Base-by-base conservation (phyloP, 2,888 invertebrate genomes). In the Orgyia antiqua region DNA sequence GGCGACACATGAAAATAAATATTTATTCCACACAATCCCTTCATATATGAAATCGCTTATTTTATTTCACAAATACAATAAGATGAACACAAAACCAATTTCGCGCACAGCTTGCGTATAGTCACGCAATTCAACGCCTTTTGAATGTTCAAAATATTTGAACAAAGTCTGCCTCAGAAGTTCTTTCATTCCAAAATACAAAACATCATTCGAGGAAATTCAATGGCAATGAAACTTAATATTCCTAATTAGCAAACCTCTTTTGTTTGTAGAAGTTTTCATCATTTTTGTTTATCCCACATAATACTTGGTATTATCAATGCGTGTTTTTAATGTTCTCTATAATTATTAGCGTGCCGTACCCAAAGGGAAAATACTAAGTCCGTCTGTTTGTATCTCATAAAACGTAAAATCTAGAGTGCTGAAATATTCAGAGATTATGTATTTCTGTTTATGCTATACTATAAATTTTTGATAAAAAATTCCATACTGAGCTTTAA, bases 221-320 rank as follows among this genome's bases (percentile, higher is more conserved):
- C 27, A 11, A n/a, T n/a, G n/a, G 26, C 8, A 25, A 25, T 21
- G 13, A 8, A 28, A 21, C 12, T 31, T 27, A 13, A 15, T 13
- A 29, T 33, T 41, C 23, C 20, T 24, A 27, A 32, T 38, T 33
- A 10, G 18, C 24, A 26, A n/a, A n/a, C n/a, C n/a, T n/a, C n/a
- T n/a, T n/a, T n/a, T n/a, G n/a, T n/a, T n/a, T n/a, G n/a, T n/a
- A n/a, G n/a, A n/a, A n/a, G n/a, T n/a, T n/a, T n/a, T n/a, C n/a
- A n/a, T n/a, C n/a, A n/a, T n/a, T n/a, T n/a, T n/a, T n/a, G n/a
- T n/a, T n/a, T n/a, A n/a, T n/a, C n/a, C n/a, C n/a, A n/a, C n/a
- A n/a, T n/a, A n/a, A n/a, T 49, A 35, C 27, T 26, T 33, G 34
- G 9, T 39, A 39, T 42, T 45, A 42, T 33, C 27, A 27, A 42